A percentile compares a stretch with the other conserved stretches of the same genome.
Evolutionary conservation across 2,888 invertebrate species (phyloP).

Genomic region (Odontocerum albicorne): DNA sequence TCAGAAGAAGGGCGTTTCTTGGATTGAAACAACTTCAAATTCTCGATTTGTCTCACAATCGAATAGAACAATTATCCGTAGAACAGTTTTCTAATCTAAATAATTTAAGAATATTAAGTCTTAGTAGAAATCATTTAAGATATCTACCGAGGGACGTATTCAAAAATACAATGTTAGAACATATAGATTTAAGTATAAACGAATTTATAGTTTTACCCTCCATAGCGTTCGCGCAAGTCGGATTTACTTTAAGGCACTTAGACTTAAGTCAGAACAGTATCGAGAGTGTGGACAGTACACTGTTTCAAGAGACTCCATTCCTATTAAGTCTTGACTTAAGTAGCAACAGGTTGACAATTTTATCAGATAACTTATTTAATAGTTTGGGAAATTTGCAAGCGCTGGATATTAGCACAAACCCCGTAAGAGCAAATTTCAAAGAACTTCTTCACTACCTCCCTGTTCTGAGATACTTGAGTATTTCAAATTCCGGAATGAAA

Average conservation of each 20-base stretch:
- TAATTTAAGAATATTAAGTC: conserved; percentile 70
- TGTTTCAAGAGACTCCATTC: conserved; percentile 81
- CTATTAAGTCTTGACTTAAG: conserved; percentile 76
- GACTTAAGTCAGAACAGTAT: conserved; percentile 78
- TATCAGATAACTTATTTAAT: conserved; percentile 88
- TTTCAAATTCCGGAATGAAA: conserved; percentile 76
- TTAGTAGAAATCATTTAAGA: conserved; percentile 72
- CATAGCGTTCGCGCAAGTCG: conserved; percentile 74
- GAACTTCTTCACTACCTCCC: conserved; percentile 87
- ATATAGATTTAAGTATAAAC: conserved; percentile 77
- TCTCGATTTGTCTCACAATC: conserved; percentile 76
- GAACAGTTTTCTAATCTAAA: conserved; percentile 79
- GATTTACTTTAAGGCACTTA: conserved; percentile 75
- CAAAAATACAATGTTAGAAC: conserved; percentile 76
- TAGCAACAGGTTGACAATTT: conserved; percentile 77
- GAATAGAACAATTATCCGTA: conserved; percentile 72
- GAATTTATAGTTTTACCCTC: conserved; percentile 79
- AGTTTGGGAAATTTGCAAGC: conserved; percentile 76
- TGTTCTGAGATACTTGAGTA: conserved; percentile 73
- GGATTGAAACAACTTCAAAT: conserved; percentile 75
- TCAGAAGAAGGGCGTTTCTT: conserved; percentile 76
- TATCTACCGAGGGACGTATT: conserved; percentile 78
- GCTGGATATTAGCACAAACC: conserved; percentile 79
- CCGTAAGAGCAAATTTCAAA: conserved; percentile 81
- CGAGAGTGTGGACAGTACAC: conserved; percentile 84